Evolutionary conservation across 2,113 vertebrate species (phyloP).

Genomic region (Oryzias javanicus): DNA sequence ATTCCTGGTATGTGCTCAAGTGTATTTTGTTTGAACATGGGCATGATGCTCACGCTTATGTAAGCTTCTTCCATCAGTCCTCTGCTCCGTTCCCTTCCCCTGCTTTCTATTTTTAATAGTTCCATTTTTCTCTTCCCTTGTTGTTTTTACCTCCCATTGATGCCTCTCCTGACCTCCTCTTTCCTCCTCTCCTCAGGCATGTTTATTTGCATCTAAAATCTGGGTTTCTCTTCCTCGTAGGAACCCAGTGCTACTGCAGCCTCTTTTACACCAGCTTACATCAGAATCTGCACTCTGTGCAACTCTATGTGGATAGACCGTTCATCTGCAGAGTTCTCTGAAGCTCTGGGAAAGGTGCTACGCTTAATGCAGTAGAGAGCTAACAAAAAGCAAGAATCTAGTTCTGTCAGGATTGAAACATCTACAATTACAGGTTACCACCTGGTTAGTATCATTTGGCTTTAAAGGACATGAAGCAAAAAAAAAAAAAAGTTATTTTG

Average conservation of each 20-base stretch:
- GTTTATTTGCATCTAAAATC: constrained; percentile 15
- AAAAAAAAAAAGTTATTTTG: too few species aligned
- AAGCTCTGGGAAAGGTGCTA: too few species aligned
- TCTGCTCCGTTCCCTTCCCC: not conserved
- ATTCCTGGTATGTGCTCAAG: constrained; percentile 31
- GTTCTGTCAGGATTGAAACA: too few species aligned
- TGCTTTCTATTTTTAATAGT: constrained; percentile 1
- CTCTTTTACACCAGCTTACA: constrained; percentile 50
- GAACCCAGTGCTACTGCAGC: constrained; percentile 22
- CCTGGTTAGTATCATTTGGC: too few species aligned
- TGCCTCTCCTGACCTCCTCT: not conserved
- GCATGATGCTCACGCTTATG: constrained; percentile 37
- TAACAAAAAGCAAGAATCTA: too few species aligned
- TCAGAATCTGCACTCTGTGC: constrained; percentile 43
- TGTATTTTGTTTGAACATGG: constrained; percentile 9
- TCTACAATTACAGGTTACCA: too few species aligned
- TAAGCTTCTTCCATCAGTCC: constrained; percentile 46
- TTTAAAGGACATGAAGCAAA: too few species aligned
- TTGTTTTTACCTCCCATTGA: constrained; percentile 3
- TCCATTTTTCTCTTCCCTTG: not conserved
- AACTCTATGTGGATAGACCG: too few species aligned
- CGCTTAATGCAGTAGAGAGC: too few species aligned
- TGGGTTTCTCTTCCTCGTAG: constrained; percentile 43
- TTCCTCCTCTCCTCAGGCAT: constrained; percentile 22
- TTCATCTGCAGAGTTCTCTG: too few species aligned